Conservation (phyloP, 2,113 vertebrate species). For the Polyodon spathula region DNA sequence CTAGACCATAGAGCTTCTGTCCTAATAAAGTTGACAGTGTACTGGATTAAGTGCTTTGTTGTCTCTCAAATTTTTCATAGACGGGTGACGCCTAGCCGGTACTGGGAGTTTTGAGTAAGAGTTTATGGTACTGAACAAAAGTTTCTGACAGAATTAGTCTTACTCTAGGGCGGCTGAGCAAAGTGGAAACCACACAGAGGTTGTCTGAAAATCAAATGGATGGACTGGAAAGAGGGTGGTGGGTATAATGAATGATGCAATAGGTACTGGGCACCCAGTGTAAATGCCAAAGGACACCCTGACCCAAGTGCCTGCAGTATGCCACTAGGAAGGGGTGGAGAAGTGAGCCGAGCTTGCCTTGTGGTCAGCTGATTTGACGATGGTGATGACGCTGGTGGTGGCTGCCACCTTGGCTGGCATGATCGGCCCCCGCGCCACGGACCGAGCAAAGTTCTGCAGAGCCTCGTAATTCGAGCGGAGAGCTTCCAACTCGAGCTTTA, state of each 20-base stretch:
- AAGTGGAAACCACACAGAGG: conserved; percentile 28
- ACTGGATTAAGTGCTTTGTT: no score
- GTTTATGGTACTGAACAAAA: no score
- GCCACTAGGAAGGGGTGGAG: conserved; percentile 52
- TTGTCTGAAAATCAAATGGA: conserved; percentile 8
- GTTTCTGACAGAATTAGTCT: conserved; percentile 6
- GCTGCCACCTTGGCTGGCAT: conserved; percentile 68
- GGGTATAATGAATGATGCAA: no score
- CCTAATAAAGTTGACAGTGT: no score
- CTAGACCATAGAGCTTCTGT: no score
- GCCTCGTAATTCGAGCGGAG: conserved; percentile 92
- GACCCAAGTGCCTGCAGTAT: not conserved
- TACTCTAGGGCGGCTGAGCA: not conserved
- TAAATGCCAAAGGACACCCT: no score
- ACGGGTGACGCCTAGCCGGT: conserved; percentile 34
- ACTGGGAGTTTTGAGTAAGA: conserved; percentile 22
- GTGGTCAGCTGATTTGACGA: conserved; percentile 76
- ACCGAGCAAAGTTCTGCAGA: conserved; percentile 89
- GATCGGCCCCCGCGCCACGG: conserved; percentile 73
- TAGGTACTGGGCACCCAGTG: no score
- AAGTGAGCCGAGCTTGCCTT: conserved; percentile 44
- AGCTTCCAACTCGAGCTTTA: conserved; percentile 92
- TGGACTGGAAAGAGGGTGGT: no score
- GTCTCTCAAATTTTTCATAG: no score
- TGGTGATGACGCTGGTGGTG: conserved; percentile 92